Conservation (phyloP, 2,888 invertebrate species). For the Stenchaetothrips biformis region DNA sequence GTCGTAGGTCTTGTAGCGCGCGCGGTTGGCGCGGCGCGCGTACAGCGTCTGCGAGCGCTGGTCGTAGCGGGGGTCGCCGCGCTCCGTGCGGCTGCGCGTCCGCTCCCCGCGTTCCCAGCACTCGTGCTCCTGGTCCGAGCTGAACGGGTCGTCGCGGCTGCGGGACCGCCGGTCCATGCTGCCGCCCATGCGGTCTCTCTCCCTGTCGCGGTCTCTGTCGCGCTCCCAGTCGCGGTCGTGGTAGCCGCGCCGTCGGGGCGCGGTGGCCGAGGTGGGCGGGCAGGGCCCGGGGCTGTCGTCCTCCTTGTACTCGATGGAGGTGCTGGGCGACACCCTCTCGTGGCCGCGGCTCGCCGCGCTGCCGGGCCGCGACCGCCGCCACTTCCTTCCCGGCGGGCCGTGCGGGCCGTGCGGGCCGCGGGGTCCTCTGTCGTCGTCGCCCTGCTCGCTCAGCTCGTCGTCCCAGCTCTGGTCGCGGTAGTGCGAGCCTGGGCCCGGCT, state of each 20-base stretch:
- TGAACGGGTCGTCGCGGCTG: slow-evolving; percentile 8
- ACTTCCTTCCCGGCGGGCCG: background rate
- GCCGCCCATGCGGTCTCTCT: slow-evolving; percentile 31
- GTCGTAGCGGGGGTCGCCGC: slow-evolving; percentile 46
- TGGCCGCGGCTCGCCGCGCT: slow-evolving; percentile 17
- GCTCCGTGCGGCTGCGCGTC: slow-evolving; percentile 51
- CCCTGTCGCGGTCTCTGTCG: slow-evolving; percentile 42
- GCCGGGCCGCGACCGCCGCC: slow-evolving; percentile 2
- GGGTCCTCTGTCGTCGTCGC: slow-evolving; percentile 36
- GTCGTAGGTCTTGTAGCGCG: slow-evolving; percentile 42
- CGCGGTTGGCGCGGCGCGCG: slow-evolving; percentile 45
- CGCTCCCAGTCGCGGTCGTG: background rate
- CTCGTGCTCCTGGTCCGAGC: slow-evolving; percentile 42
- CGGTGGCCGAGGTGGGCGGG: background rate
- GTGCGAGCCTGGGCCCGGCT: background rate
- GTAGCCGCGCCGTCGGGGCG: background rate
- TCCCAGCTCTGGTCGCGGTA: slow-evolving; percentile 64
- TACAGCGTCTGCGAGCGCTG: slow-evolving; percentile 18
- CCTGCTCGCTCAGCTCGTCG: slow-evolving; percentile 52
- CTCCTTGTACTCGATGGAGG: slow-evolving; percentile 6
- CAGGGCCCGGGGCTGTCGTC: background rate
- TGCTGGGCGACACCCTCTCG: slow-evolving; percentile 13
- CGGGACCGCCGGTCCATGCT: slow-evolving; percentile 18
- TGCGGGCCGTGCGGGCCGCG: slow-evolving; percentile 1
- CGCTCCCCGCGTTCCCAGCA: slow-evolving; percentile 49